A percentile compares a stretch with the other conserved stretches of the same genome.
phyloP scores from a whole-genome alignment of 2,797 vertebrate genomes.

The Helicolenus hilgendorfi region DNA sequence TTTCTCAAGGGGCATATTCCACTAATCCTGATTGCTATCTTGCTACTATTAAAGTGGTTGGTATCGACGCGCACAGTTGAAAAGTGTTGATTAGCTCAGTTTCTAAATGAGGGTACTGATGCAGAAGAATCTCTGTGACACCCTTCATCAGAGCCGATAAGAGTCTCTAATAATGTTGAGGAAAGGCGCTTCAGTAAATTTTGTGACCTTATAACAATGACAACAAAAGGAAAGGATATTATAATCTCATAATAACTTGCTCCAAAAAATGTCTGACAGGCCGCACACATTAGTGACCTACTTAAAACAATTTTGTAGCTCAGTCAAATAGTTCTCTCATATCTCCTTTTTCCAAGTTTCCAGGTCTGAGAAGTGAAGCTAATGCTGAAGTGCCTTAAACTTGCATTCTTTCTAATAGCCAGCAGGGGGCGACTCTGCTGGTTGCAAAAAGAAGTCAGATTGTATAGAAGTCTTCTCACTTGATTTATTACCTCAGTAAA shows the following conservation, averaged over 20 bases:
- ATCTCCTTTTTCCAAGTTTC: conserved; percentile 1
- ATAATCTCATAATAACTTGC: conserved; percentile 8
- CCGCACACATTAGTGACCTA: conserved; percentile 47
- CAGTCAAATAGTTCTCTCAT: conserved; percentile 14
- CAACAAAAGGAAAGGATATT: not conserved
- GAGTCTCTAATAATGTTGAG: not conserved
- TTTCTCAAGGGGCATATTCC: conserved; percentile 62
- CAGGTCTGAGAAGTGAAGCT: too few species aligned
- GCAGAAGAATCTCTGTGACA: not conserved
- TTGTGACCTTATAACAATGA: not conserved
- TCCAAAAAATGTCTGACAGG: not conserved
- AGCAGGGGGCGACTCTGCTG: too few species aligned
- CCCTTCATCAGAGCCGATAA: conserved; percentile 2
- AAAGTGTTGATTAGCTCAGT: conserved; percentile 42
- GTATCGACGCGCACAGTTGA: not conserved
- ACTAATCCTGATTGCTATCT: conserved; percentile 63
- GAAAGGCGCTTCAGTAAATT: not conserved
- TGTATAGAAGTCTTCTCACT: too few species aligned
- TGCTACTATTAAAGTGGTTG: conserved; percentile 34
- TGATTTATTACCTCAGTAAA: too few species aligned
- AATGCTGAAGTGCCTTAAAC: too few species aligned
- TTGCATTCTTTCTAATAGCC: too few species aligned
- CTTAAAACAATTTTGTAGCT: conserved; percentile 31
- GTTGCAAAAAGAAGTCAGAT: too few species aligned
- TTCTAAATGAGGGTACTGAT: conserved; percentile 12